A percentile compares a stretch with the other conserved stretches of the same genome.
Evolutionary conservation across 1,140 invertebrate species (phyloP).

Genomic region (Anthonomus grandis): DNA sequence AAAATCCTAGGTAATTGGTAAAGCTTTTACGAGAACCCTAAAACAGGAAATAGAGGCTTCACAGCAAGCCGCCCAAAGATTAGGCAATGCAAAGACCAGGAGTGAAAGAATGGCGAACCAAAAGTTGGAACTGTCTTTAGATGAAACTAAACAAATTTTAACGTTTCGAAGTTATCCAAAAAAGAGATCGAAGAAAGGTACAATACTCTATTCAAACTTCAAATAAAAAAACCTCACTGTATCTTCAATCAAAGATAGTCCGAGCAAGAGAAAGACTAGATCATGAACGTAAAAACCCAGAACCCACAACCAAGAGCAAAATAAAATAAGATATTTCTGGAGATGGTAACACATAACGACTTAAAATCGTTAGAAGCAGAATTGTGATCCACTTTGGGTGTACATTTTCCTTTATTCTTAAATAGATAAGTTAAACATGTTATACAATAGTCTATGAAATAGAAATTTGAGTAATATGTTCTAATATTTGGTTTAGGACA

Average conservation of each 20-base stretch:
- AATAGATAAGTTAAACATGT: slow-evolving; percentile 10
- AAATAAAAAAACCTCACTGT: slow-evolving; percentile 93
- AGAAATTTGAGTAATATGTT: not conserved
- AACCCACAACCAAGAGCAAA: slow-evolving; percentile 26
- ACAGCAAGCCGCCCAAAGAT: slow-evolving; percentile 77
- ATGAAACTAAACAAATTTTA: slow-evolving; percentile 92
- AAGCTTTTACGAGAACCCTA: slow-evolving; percentile 85
- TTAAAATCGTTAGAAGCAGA: slow-evolving; percentile 11
- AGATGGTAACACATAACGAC: slow-evolving; percentile 21
- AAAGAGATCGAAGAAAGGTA: slow-evolving; percentile 75
- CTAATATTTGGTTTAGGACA: too few species aligned
- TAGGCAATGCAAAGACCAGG: slow-evolving; percentile 66
- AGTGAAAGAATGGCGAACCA: slow-evolving; percentile 72
- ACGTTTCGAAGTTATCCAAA: slow-evolving; percentile 65
- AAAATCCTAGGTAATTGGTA: slow-evolving; percentile 83
- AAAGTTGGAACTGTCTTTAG: slow-evolving; percentile 74
- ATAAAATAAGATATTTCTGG: slow-evolving; percentile 12
- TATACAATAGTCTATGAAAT: slow-evolving; percentile 5
- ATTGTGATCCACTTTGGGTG: not conserved
- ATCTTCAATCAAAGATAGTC: slow-evolving; percentile 95
- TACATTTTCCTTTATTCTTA: not conserved
- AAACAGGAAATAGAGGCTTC: slow-evolving; percentile 82
- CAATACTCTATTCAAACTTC: slow-evolving; percentile 81
- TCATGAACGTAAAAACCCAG: slow-evolving; percentile 58
- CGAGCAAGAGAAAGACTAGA: slow-evolving; percentile 90